These are phyloP conservation scores for Hemitrygon akajei DNA, from an alignment of 2,797 vertebrate species.

Conservation along the genomic window DNA sequence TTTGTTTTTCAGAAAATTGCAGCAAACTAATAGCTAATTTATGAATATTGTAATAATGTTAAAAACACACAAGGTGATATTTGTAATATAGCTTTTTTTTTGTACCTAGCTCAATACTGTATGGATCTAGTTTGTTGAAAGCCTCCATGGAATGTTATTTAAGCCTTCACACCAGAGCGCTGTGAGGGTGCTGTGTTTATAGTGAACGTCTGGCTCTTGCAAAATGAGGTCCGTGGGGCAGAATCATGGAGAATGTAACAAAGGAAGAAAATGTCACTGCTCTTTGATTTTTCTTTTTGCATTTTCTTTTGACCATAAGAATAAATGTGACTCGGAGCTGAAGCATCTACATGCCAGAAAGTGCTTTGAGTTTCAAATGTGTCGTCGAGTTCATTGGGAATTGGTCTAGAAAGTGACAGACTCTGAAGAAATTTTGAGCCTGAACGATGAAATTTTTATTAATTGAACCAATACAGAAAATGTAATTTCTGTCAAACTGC, in stretches of 20 bases:
- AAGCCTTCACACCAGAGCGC: background rate
- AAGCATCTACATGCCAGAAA: background rate
- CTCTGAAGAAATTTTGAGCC: background rate
- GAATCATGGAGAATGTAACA: background rate
- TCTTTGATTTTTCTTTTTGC: background rate
- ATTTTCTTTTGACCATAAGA: background rate
- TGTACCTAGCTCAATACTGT: background rate
- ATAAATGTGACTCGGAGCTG: background rate
- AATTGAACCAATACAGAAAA: background rate
- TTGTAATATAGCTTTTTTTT: background rate
- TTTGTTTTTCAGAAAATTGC: too few species aligned
- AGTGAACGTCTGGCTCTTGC: constrained; percentile 4
- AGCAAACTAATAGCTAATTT: background rate
- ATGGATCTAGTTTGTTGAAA: background rate
- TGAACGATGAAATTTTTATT: background rate
- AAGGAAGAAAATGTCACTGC: background rate
- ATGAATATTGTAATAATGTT: background rate
- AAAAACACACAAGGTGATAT: background rate
- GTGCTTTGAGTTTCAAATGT: background rate
- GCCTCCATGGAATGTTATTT: constrained; percentile 12
- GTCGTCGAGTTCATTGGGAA: background rate
- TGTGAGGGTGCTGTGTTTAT: constrained; percentile 22
- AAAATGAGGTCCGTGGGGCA: background rate
- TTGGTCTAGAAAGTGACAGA: background rate
- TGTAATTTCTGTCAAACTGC: background rate